These are phyloP conservation scores for Grammomys dolichurus DNA, from an alignment of 2,113 vertebrate genomes.

Conservation along the genomic window DNA sequence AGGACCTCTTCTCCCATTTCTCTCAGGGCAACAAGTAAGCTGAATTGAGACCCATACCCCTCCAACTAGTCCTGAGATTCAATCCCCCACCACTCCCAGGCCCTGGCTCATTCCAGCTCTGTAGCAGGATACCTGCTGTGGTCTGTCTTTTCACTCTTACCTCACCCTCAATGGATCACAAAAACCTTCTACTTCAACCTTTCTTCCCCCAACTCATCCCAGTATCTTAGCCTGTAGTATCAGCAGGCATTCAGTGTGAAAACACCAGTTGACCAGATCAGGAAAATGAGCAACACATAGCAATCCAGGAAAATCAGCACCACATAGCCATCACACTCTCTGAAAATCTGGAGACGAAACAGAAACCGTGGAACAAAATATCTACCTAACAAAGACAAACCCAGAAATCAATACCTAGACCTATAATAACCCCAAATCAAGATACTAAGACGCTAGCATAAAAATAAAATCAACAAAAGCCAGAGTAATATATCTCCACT, in stretches of 20 bases:
- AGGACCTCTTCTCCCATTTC: no score
- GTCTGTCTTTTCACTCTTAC: neutral
- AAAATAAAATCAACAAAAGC: neutral
- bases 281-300: neutral
- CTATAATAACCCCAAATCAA: neutral
- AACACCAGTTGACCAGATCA: neutral
- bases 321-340: neutral
- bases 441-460: neutral
- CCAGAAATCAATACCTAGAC: neutral
- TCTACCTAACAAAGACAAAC: neutral
- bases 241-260: neutral
- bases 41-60: neutral
- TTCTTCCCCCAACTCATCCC: neutral
- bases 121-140: neutral
- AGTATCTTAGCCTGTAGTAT: neutral
- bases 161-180: neutral
- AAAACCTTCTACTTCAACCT: neutral
- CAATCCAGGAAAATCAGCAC: neutral
- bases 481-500: neutral
- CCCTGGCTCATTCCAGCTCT: neutral
- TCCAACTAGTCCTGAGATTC: neutral
- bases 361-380: neutral
- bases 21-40: neutral
- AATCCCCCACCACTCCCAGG: no score
- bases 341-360: neutral